Evolutionary conservation across 2,113 vertebrate genomes (phyloP), one percentile per base, ranked within the genome.

Genomic region (Myrmecophaga tridactyla): DNA sequence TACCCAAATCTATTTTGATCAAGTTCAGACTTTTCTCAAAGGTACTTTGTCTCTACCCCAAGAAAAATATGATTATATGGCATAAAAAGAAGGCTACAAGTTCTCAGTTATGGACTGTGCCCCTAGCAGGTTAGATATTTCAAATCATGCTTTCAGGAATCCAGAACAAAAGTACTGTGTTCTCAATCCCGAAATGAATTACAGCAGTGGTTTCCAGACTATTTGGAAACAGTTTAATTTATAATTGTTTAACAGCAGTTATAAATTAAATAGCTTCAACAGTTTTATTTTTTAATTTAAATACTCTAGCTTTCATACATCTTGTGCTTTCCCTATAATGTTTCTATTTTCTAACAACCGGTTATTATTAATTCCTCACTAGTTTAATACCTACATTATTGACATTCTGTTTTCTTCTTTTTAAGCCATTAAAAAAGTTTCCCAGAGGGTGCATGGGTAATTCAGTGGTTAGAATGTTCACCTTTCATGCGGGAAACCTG

Each of bases 161-260:
- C 7, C 9, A 63, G 58, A n/a, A 78, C 6, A 87, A 90, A 83
- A 39, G 6, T 18, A 65, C 0, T 9, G 25, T 75, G 10, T 34
- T 39, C 23, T 81, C 17, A 53, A 65, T 86, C 31, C 4, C 14
- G 36, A 82, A 89, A 65, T 56, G 69, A 90, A 76, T 39, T 31
- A 84, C 0, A 62, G 18, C 15, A 60, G 4, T 78, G 29, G 39
- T 21, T 25, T 86, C 27, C 46, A 65, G 8, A 18, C 2, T 48
- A 3, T n/a, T n/a, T n/a, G n/a, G n/a, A n/a, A n/a, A n/a, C 58
- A 46, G 70, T 90, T 86, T 84, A 92, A 89, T 70, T 72, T n/a
- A n/a, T n/a, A n/a, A n/a, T n/a, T 76, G 29, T 51, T 62, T 43
- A 77, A 36, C 13, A 51, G 67, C 12, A 75, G 41, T 48, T 62